Base-by-base conservation (phyloP, 2,888 invertebrate genomes). In the Erebia epiphron region DNA sequence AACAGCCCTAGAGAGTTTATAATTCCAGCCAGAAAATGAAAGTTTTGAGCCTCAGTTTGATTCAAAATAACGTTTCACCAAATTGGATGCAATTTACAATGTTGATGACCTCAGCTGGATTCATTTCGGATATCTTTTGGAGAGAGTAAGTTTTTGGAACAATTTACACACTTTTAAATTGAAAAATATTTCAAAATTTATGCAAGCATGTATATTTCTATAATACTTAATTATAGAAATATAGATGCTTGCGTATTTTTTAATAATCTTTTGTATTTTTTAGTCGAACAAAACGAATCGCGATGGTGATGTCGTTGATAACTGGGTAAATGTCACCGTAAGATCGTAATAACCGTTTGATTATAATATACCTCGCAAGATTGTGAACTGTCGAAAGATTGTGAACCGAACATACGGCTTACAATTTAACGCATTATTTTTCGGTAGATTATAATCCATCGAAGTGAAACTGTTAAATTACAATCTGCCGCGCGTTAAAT, bases 71-170 rank as follows among this genome's bases (percentile, higher is more conserved):
- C 7, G 11, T 56, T 62, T 14, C 21, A 49, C 21, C 7, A 0
- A 49, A 14, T 43, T 60, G 13, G 35, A 58, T 58, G 7, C 58
- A 16, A 60, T 21, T 62, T 49, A 21, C 49, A 62, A 21, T 62
- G 21, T 18, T 62, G 61, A 21, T 62, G 46, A 46, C 16, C 46
- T 21, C 14, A 49, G 18, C 16, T 60, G 11, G 10, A 62, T 21
- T 49, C 13, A 35, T 35, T 35, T 35, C 35, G 35, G 7, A 62
- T 46, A 18, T 18, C 21, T 62, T 14, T 62, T 46, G 49, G 49
- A 46, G 62, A 62, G 49, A 21, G 46, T 62, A 46, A 62, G 46
- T 43, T 11, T 43, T 16, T 35, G 18, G 11, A 11, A 16, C 18
- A 16, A 46, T 18, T 18, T 18, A 46, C 18, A 43, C 46, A 43